phyloP scores from a whole-genome alignment of 2,113 vertebrate species.

The Hyla sarda region DNA sequence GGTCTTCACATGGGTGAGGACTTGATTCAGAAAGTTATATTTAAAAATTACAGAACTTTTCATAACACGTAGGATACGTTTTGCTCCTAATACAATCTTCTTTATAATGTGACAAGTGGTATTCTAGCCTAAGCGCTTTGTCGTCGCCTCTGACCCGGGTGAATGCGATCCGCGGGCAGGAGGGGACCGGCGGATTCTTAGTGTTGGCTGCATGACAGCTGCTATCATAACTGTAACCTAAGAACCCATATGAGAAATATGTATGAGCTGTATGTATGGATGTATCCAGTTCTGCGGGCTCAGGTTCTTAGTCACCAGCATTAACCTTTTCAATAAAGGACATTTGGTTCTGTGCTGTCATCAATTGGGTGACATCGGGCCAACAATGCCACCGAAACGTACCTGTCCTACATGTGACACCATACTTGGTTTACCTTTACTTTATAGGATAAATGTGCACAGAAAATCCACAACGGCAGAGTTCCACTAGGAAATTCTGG shows the following conservation, averaged over 20 bases:
- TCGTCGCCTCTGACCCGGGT: background rate
- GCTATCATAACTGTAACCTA: conserved; percentile 14
- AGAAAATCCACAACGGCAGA: no score
- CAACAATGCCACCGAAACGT: background rate
- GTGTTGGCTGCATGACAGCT: conserved; percentile 22
- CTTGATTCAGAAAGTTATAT: no score
- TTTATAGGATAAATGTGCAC: no score
- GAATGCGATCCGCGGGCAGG: background rate
- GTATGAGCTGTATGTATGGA: conserved; percentile 8
- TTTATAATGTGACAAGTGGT: background rate
- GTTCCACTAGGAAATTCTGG: no score
- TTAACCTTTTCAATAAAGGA: background rate
- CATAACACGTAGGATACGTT: no score
- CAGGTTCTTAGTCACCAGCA: background rate
- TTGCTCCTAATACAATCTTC: background rate
- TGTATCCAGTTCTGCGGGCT: background rate
- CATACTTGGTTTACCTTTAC: no score
- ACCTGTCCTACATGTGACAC: background rate
- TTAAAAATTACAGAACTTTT: no score
- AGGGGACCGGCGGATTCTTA: conserved; percentile 12
- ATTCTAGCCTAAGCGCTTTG: background rate
- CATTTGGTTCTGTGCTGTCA: background rate
- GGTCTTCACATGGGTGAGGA: no score
- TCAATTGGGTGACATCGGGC: background rate
- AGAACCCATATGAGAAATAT: conserved; percentile 7